Conservation (phyloP, 1,140 invertebrate genomes). For the Prorops nasuta region DNA sequence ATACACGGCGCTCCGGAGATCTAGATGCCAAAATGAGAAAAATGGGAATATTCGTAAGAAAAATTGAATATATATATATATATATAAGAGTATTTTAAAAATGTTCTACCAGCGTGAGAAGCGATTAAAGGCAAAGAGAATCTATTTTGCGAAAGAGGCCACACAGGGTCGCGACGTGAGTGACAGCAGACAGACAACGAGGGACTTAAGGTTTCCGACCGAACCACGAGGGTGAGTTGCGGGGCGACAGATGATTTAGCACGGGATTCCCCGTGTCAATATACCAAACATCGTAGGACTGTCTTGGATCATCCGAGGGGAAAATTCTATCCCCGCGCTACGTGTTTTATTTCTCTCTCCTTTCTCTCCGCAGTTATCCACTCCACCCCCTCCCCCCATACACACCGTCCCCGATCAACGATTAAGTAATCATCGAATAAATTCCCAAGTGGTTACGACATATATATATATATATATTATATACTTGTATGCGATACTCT, state of each 20-base stretch:
- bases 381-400: background rate
- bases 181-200: conserved; percentile 43
- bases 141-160: conserved; percentile 34
- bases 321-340: too few species aligned
- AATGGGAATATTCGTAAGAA: too few species aligned
- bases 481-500: too few species aligned
- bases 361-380: conserved; percentile 8
- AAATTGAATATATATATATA: too few species aligned
- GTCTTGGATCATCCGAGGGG: too few species aligned
- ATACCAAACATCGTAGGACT: conserved; percentile 25
- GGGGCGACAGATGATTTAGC: conserved; percentile 47
- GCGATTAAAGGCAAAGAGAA: conserved; percentile 42
- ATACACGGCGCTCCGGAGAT: too few species aligned
- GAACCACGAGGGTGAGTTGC: conserved; percentile 25
- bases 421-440: background rate
- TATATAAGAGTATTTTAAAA: too few species aligned
- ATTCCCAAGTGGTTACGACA: too few species aligned
- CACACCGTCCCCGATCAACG: background rate
- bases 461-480: too few species aligned
- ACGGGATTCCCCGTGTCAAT: conserved; percentile 40
- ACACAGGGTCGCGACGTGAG: conserved; percentile 22
- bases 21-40: too few species aligned
- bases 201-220: conserved; percentile 38
- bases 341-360: conserved; percentile 16
- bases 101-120: too few species aligned